Percentiles rank a stretch among this genome's conserved stretches.
Evolutionary conservation across 2,113 vertebrate species (phyloP).

Genomic region (Trichomycterus rosablanca): DNA sequence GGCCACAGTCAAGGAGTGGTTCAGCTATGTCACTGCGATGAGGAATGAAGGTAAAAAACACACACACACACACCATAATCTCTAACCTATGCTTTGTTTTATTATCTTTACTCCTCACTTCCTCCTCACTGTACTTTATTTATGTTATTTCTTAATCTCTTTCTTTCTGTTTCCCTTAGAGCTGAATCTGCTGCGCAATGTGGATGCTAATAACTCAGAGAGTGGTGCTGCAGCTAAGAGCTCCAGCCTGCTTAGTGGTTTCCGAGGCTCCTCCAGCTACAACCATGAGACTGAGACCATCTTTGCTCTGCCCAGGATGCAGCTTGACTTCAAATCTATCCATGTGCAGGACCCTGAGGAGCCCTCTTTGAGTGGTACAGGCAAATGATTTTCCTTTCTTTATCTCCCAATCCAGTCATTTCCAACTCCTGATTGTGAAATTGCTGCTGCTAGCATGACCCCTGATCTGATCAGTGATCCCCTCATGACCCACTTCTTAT

Average conservation of each 20-base stretch:
- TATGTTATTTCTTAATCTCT: background rate
- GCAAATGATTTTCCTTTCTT: no score
- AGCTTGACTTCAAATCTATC: slow-evolving; percentile 96
- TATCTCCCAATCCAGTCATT: no score
- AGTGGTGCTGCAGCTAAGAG: slow-evolving; percentile 82
- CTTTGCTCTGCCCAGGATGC: slow-evolving; percentile 96
- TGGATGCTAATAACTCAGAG: slow-evolving; percentile 87
- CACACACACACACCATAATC: background rate
- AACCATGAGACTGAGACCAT: slow-evolving; percentile 98
- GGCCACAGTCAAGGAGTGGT: slow-evolving; percentile 97
- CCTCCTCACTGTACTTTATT: background rate
- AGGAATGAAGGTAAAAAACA: slow-evolving; percentile 84
- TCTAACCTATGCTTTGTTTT: no score
- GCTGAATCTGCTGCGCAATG: slow-evolving; percentile 88
- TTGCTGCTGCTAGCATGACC: no score
- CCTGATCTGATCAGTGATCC: no score
- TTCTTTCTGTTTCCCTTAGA: slow-evolving; percentile 60
- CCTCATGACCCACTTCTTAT: no score
- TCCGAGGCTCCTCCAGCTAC: slow-evolving; percentile 88
- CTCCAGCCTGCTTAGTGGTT: slow-evolving; percentile 86
- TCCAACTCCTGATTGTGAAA: no score
- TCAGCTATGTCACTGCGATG: slow-evolving; percentile 94
- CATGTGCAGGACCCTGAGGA: slow-evolving; percentile 94
- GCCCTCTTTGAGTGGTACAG: slow-evolving; percentile 81
- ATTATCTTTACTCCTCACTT: no score